These are phyloP conservation scores for Leptobrachium leishanense DNA, from an alignment of 2,113 vertebrate species.

Conservation along the genomic window DNA sequence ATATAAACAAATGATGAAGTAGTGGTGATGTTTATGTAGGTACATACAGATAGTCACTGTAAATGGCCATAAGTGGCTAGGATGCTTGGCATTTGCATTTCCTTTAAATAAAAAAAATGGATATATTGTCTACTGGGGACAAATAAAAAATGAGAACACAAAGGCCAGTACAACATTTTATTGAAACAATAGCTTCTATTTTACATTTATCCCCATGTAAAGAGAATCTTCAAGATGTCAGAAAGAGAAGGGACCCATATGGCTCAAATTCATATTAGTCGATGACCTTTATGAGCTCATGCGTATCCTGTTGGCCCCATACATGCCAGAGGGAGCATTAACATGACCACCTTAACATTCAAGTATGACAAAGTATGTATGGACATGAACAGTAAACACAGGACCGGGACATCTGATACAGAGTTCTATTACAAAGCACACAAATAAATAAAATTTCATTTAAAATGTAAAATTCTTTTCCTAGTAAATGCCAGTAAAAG, in stretches of 20 bases:
- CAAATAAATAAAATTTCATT: conserved; percentile 4
- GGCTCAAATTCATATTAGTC: conserved; percentile 9
- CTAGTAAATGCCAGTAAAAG: neutral
- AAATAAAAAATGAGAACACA: neutral
- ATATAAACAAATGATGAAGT: too few species aligned
- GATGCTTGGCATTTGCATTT: too few species aligned
- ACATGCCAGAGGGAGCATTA: conserved; percentile 12
- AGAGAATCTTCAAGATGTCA: neutral
- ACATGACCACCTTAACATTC: conserved; percentile 22
- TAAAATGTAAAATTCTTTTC: neutral
- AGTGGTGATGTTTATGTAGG: too few species aligned
- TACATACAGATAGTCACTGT: too few species aligned
- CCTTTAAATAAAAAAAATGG: too few species aligned
- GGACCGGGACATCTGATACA: neutral
- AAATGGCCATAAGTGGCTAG: too few species aligned
- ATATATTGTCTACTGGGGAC: too few species aligned
- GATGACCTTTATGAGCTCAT: conserved; percentile 22
- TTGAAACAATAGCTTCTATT: conserved; percentile 18
- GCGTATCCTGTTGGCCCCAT: conserved; percentile 17
- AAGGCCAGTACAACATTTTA: neutral
- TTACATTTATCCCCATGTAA: neutral
- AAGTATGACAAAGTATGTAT: conserved; percentile 4
- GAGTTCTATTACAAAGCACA: neutral
- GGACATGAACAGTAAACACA: conserved; percentile 6
- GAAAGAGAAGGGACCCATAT: neutral